phyloP scores from a whole-genome alignment of 2,797 vertebrate species.

The Sebastes diaconus region DNA sequence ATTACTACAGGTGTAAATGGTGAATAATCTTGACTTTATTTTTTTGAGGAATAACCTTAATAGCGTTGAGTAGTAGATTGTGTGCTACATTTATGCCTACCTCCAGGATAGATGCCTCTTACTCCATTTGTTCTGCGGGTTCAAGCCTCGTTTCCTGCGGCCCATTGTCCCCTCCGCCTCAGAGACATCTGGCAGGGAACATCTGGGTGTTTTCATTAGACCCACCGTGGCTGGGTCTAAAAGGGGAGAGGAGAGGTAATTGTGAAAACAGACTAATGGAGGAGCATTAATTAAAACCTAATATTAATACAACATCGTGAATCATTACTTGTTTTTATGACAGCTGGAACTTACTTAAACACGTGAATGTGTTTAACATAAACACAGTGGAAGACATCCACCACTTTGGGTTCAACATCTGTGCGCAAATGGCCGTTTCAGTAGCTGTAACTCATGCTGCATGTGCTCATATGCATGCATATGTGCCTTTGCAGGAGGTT shows the following conservation, averaged over 20 bases:
- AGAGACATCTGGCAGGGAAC: slow-evolving; percentile 91
- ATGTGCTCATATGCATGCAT: slow-evolving; percentile 6
- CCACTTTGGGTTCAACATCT: background rate
- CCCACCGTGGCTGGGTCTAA: slow-evolving; percentile 90
- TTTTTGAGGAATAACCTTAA: background rate
- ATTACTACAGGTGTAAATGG: background rate
- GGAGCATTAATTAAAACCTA: background rate
- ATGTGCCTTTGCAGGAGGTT: slow-evolving; percentile 5
- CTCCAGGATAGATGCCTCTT: slow-evolving; percentile 97
- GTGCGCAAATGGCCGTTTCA: slow-evolving; percentile 5
- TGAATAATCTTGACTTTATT: background rate
- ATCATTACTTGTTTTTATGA: background rate
- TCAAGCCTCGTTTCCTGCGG: slow-evolving; percentile 82
- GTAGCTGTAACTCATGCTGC: background rate
- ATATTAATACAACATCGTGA: background rate
- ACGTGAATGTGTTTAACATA: background rate
- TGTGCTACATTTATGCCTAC: slow-evolving; percentile 67
- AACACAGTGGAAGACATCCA: background rate
- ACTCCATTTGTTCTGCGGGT: slow-evolving; percentile 88
- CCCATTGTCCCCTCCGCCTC: slow-evolving; percentile 55
- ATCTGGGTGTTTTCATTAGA: slow-evolving; percentile 96
- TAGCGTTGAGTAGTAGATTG: background rate
- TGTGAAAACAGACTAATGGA: background rate
- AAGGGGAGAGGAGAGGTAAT: slow-evolving; percentile 2
- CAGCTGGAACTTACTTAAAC: background rate